phyloP scores from a whole-genome alignment of 2,797 vertebrate genomes.

The Etheostoma nigrum region DNA sequence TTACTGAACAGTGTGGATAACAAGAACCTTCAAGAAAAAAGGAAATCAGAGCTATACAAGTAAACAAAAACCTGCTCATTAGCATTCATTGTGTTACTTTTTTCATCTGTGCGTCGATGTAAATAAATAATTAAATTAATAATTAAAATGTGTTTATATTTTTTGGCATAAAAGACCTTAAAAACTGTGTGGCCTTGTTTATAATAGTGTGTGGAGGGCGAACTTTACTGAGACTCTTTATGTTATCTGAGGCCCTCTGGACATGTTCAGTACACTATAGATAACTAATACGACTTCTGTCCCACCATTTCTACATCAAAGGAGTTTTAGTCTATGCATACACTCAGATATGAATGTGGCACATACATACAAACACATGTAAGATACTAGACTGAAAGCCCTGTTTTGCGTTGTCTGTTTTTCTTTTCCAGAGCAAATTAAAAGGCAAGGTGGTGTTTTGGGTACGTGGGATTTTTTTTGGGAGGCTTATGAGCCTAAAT shows the following conservation, averaged over 20 bases:
- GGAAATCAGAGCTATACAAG: background rate
- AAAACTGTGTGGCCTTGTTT: conserved; percentile 58
- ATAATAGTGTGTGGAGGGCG: conserved; percentile 30
- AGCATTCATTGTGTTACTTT: conserved; percentile 18
- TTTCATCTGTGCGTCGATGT: conserved; percentile 23
- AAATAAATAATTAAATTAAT: conserved; percentile 58
- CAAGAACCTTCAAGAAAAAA: conserved; percentile 18
- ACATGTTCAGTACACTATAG: conserved; percentile 60
- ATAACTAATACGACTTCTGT: conserved; percentile 70
- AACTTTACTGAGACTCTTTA: conserved; percentile 22
- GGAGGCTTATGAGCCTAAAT: conserved; percentile 20
- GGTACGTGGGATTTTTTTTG: conserved; percentile 1
- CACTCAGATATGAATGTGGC: conserved; percentile 2
- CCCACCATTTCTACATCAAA: conserved; percentile 61
- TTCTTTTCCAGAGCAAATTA: conserved; percentile 23
- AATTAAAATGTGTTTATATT: conserved; percentile 39
- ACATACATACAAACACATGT: background rate
- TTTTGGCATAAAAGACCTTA: conserved; percentile 23
- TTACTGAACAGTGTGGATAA: conserved; percentile 33
- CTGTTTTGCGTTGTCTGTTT: conserved; percentile 2
- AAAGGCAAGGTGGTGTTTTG: conserved; percentile 15
- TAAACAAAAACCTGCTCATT: background rate
- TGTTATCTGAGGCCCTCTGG: conserved; percentile 57
- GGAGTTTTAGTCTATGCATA: conserved; percentile 15
- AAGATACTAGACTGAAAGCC: background rate